Evolutionary conservation across 1,140 invertebrate species (phyloP).

Genomic region (Platyscapa corneri): DNA sequence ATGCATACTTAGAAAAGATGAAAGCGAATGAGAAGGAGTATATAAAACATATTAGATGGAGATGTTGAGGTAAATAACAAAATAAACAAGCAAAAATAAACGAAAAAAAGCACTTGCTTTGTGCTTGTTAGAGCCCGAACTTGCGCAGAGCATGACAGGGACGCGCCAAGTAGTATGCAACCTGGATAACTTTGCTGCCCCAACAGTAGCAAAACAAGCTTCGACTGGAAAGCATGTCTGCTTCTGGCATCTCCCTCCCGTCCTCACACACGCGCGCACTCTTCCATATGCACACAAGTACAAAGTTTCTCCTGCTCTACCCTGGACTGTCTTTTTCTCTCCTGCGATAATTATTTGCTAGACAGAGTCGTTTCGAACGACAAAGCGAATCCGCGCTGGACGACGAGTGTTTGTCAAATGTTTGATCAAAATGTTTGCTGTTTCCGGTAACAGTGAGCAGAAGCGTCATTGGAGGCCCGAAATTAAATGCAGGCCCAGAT

Average conservation of each 20-base stretch:
- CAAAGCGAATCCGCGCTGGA: slow-evolving; percentile 52
- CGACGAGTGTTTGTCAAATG: slow-evolving; percentile 73
- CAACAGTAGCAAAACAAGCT: slow-evolving; percentile 59
- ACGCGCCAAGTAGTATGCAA: slow-evolving; percentile 60
- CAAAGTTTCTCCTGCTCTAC: no score
- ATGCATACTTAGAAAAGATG: no score
- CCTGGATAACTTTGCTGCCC: slow-evolving; percentile 59
- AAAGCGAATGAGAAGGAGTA: no score
- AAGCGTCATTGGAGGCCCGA: slow-evolving; percentile 45
- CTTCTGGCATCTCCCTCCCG: neutral
- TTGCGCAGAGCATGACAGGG: neutral
- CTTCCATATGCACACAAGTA: no score
- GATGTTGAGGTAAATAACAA: neutral
- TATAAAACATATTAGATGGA: neutral
- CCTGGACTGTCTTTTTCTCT: neutral
- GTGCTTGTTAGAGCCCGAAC: neutral
- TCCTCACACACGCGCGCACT: neutral
- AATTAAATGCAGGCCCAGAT: slow-evolving; percentile 69
- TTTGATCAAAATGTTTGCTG: slow-evolving; percentile 73
- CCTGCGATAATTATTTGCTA: slow-evolving; percentile 60
- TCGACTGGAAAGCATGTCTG: no score
- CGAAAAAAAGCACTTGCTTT: neutral
- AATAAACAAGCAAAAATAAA: neutral
- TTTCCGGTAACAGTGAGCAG: slow-evolving; percentile 60
- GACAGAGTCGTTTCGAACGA: slow-evolving; percentile 64